Conservation (phyloP, 2,888 invertebrate species). For the Caenorhabditis zanzibari region DNA sequence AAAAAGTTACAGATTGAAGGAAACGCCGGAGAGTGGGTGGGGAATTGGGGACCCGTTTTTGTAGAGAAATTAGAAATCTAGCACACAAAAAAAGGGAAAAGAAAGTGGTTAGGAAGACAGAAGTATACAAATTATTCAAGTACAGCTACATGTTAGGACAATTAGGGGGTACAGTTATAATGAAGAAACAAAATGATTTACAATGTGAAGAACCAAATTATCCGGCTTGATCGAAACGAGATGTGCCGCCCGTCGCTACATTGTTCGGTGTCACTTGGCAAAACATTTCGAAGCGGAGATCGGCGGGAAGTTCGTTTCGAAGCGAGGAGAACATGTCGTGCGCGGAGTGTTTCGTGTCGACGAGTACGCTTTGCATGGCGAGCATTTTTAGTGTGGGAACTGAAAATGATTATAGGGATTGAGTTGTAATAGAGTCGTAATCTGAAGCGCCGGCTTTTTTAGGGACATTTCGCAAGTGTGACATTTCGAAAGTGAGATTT, state of each 20-base stretch:
- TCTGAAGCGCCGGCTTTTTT: too few relatives aligned
- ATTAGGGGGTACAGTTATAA: background rate
- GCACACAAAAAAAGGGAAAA: background rate
- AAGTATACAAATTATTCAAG: background rate
- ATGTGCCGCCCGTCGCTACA: background rate
- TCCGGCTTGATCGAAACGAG: conserved; percentile 53
- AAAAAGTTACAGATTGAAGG: background rate
- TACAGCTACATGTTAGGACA: background rate
- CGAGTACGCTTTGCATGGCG: conserved; percentile 25
- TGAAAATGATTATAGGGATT: too few relatives aligned
- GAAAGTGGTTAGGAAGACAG: conserved; percentile 7
- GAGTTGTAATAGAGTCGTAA: too few relatives aligned
- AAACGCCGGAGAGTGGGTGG: background rate
- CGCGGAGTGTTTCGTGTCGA: conserved; percentile 11
- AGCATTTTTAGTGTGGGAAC: conserved; percentile 55
- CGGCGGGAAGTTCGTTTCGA: conserved; percentile 27
- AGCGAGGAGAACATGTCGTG: conserved; percentile 36
- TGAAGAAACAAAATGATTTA: background rate
- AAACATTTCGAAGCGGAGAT: conserved; percentile 59
- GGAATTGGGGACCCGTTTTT: conserved; percentile 18
- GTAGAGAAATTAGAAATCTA: background rate
- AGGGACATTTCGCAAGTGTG: too few relatives aligned
- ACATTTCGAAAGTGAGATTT: too few relatives aligned
- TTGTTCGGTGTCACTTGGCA: conserved; percentile 50
- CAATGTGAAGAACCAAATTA: conserved; percentile 9